Percentiles rank a stretch among this genome's conserved stretches.
These are phyloP conservation scores for Heliconius nattereri DNA, from an alignment of 1,140 invertebrate species.

Conservation along the genomic window DNA sequence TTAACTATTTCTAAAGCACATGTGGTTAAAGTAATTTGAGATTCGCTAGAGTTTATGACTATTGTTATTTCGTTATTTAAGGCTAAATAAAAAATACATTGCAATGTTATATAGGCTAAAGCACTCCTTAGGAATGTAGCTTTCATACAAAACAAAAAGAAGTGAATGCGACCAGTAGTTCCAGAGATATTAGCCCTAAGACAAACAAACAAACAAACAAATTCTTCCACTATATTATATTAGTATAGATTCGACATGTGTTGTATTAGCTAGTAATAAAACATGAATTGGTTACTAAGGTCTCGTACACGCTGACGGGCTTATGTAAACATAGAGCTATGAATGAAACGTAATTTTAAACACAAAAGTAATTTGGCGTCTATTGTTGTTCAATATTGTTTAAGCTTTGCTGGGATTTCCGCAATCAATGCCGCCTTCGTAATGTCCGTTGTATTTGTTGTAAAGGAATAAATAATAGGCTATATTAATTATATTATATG, in stretches of 20 bases:
- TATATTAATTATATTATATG: background rate
- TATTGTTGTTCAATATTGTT: slow-evolving; percentile 12
- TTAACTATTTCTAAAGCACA: no score
- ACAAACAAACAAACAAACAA: no score
- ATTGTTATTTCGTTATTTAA: no score
- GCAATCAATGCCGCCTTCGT: slow-evolving; percentile 2
- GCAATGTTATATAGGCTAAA: no score
- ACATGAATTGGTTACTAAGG: slow-evolving; percentile 33
- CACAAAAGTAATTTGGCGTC: slow-evolving; percentile 18
- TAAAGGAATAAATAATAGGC: background rate
- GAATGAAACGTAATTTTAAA: slow-evolving; percentile 25
- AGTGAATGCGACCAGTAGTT: no score
- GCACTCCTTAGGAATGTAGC: no score
- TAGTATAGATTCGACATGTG: slow-evolving; percentile 30
- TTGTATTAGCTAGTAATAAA: slow-evolving; percentile 39
- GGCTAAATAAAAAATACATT: no score
- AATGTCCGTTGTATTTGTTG: background rate
- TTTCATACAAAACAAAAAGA: no score
- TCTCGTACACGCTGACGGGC: slow-evolving; percentile 16
- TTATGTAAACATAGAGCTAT: slow-evolving; percentile 17
- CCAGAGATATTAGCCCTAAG: no score
- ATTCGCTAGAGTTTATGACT: no score
- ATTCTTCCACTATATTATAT: no score
- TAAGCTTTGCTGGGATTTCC: slow-evolving; percentile 7
- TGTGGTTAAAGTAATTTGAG: no score